Base-by-base conservation (phyloP, 1,140 invertebrate genomes). In the Solenopsis invicta region DNA sequence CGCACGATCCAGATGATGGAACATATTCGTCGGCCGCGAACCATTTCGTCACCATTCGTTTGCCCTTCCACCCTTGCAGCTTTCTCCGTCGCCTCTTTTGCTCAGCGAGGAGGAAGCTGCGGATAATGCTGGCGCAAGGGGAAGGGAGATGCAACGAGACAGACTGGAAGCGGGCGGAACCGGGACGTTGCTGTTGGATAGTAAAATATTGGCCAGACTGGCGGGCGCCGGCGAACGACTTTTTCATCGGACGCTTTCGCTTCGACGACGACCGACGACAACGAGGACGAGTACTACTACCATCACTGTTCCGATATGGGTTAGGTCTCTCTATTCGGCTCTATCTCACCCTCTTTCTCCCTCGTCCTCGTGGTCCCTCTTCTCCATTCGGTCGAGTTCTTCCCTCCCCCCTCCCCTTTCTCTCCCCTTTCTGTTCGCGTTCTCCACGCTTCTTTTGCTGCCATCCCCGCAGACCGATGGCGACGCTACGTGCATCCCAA, bases 121-220 rank as follows among this genome's bases (percentile, higher is more conserved):
- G 78, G 82, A 90, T 90, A 82, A 90, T 88, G 82, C 59, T 88
- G 64, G 71, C 34, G 64, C 21, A 50, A 61, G 64, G 56, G 54
- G 4, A 24, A 81, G 21, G 48, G 45, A 24, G 21, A 24, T 37
- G 24, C 56, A 59, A 21, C 21, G 21, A 21, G 59, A 76, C 4
- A 24, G 34, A 71, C 16, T 29, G 34, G 74, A 56, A 52, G 29
- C 50, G 59, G 75, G 45, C 29, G 85, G 74, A 82, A 66, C 64
- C 50, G 37, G 82, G 87, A 87, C 59, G 66, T 37, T 76, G 72
- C 61, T 62, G 81, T 72, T 75, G 86, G 90, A 85, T 92, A 91
- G 92, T 92, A 92, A 92, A 92, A 92, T 92, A 92, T 92, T 92
- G 91, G 91, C 92, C 88, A 92, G 92, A 92, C 92, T 81, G 91